Base-by-base conservation (phyloP, 2,888 invertebrate genomes). In the Caenorhabditis afra region DNA sequence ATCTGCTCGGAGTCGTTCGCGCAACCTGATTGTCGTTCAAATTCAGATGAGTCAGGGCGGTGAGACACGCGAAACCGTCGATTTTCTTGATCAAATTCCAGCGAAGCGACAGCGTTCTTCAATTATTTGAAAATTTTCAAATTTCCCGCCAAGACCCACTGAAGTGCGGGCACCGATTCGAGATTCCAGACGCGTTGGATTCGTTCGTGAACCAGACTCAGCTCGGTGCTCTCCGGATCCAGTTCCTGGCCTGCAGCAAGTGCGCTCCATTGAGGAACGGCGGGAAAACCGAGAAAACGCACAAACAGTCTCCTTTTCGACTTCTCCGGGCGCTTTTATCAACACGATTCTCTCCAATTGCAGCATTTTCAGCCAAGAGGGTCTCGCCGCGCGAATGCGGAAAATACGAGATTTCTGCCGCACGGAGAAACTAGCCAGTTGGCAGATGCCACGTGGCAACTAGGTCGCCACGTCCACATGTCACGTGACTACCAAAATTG, bases 81-180 rank as follows among this genome's bases (percentile, higher is more conserved):
- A 99, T 97, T 91, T 94, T 95, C 90, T 95, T 97, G 18, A 99
- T 95, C 8, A 96, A 92, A 92, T 99, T 99, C 95, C 98, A 97
- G 62, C 98, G 92, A 90, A 82, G 73, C 11, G 55, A 66, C 29
- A 82, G 22, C 16, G 57, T 74, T 65, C 73, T 73, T 53, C 62
- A 50, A 44, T 45, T 50, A 5, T 29, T 29, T 29, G 4, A 3
- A 7, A 3, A 18, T 39, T 39, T 47, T 61, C 11, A 1, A 47
- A 41, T 16, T 8, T 22, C 22, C 22, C n/a, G 10, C 57, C 23
- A 49, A 41, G 57, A 44, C 49, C 0, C 11, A 79, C 79, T 67
- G 52, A 29, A 79, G 37, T 18, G 65, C 59, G 22, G 68, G 52
- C 11, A 58, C 20, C 14, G 57, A 53, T 29, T 79, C 79, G 47